Evolutionary conservation across 2,113 vertebrate species (phyloP).

Genomic region (Tetrax tetrax): DNA sequence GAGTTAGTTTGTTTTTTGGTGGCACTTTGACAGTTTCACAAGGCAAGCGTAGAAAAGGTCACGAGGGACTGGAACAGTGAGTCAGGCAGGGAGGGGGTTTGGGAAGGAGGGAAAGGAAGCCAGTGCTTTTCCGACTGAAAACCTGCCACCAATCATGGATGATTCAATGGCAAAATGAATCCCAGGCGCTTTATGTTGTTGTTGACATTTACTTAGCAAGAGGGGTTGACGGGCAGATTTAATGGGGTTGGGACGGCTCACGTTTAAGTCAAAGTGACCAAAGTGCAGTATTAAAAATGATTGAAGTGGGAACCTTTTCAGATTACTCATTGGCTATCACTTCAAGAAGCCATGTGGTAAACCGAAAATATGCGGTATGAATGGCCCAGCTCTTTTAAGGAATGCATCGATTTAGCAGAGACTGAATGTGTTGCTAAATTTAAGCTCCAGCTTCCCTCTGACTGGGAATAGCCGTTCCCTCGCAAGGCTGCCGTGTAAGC

Average conservation of each 20-base stretch:
- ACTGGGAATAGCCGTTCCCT: background rate
- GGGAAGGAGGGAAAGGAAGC: background rate
- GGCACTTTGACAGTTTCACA: constrained; percentile 13
- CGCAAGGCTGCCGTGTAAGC: background rate
- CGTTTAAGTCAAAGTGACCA: constrained; percentile 38
- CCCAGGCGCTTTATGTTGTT: constrained; percentile 28
- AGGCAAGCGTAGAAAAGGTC: background rate
- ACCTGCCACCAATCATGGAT: constrained; percentile 13
- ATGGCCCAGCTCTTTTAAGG: constrained; percentile 42
- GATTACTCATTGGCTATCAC: constrained; percentile 21
- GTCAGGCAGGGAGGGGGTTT: background rate
- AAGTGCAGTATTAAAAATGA: background rate
- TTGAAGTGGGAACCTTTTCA: constrained; percentile 52
- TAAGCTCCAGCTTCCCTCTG: background rate
- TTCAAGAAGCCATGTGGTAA: constrained; percentile 58
- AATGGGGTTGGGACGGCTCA: background rate
- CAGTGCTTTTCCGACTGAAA: constrained; percentile 18
- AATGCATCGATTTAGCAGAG: constrained; percentile 34
- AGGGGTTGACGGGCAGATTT: background rate
- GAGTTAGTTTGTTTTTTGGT: background rate
- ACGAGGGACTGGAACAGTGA: constrained; percentile 24
- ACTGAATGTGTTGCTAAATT: background rate
- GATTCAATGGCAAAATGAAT: constrained; percentile 47
- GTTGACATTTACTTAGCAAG: background rate
- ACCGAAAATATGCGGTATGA: constrained; percentile 50